phyloP scores from a whole-genome alignment of 2,888 invertebrate species.

The Xestia ashworthii region DNA sequence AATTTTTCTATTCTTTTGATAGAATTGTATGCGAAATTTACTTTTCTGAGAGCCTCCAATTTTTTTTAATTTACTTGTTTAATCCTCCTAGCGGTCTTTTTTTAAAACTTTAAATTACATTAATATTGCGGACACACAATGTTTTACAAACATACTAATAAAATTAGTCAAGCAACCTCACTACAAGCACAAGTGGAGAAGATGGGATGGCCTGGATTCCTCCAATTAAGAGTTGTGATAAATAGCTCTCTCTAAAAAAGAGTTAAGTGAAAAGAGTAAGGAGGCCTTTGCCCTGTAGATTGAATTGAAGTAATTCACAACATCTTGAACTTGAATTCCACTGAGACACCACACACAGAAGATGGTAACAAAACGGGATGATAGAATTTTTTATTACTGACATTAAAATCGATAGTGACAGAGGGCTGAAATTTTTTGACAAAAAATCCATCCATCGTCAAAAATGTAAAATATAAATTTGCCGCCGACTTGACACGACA shows the following conservation, averaged over 20 bases:
- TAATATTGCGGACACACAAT: not conserved
- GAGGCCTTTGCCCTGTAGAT: not conserved
- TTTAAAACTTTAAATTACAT: not conserved
- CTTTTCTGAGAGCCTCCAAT: not conserved
- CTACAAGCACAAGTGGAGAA: no score
- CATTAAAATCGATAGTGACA: constrained; percentile 27
- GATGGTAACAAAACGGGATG: not conserved
- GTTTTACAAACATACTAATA: not conserved
- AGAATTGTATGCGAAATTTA: not conserved
- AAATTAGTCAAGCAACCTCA: not conserved
- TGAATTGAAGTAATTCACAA: not conserved
- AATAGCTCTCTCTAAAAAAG: not conserved
- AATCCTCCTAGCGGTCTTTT: not conserved
- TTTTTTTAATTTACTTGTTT: not conserved
- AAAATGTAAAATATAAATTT: constrained; percentile 37
- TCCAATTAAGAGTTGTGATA: not conserved
- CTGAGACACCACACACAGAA: not conserved
- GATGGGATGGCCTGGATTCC: not conserved
- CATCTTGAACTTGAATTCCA: not conserved
- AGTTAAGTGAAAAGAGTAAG: not conserved
- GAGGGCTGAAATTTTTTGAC: constrained; percentile 27
- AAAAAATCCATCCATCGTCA: constrained; percentile 18
- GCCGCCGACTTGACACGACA: constrained; percentile 42
- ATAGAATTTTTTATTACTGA: constrained; percentile 1
- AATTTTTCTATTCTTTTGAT: not conserved